Base-by-base conservation (phyloP, 2,888 invertebrate species). In the Idaea aversata region DNA sequence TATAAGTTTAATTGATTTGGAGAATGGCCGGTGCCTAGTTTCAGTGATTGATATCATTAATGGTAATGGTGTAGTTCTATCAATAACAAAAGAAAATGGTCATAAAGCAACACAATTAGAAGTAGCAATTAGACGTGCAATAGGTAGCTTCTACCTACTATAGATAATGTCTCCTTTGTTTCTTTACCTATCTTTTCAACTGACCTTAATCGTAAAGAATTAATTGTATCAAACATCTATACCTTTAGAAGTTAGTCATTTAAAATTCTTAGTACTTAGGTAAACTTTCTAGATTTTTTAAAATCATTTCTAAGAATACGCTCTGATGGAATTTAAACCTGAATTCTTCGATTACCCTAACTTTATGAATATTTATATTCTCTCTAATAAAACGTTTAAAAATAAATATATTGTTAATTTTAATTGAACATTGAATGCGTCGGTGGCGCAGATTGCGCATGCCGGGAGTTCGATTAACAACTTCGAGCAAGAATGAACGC, bases 401-500 rank as follows among this genome's bases (percentile, higher is more conserved):
- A 47, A 47, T 47, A 47, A 7, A 10, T 13, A 47, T 13, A 47
- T 10, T 10, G 47, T 59, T 16, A 15, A 59, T 70, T 67, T 63
- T 66, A 70, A 61, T 63, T 47, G 58, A 65, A 67, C 67, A 66
- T 70, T 70, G 70, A 74, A 83, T 79, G 80, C 82, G 79, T 82
- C 79, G 78, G 68, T 34, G 61, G 59, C 36, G 61, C 13, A 47
- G 35, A 57, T 34, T 73, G 70, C 72, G 70, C 69, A 73, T 61
- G 65, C 15, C 62, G 63, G 73, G 66, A 75, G 77, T 84, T 85
- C 86, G 84, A 84, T 85, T 85, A 87, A 86, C 82, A 80, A 82
- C 77, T 74, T 75, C 75, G 73, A 75, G 81, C 78, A 90, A 90
- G 91, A 88, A 93, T 91, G 92, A 91, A 90, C 77, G 79, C 81